phyloP scores from a whole-genome alignment of 2,888 invertebrate species.

The Atrina japonica region DNA sequence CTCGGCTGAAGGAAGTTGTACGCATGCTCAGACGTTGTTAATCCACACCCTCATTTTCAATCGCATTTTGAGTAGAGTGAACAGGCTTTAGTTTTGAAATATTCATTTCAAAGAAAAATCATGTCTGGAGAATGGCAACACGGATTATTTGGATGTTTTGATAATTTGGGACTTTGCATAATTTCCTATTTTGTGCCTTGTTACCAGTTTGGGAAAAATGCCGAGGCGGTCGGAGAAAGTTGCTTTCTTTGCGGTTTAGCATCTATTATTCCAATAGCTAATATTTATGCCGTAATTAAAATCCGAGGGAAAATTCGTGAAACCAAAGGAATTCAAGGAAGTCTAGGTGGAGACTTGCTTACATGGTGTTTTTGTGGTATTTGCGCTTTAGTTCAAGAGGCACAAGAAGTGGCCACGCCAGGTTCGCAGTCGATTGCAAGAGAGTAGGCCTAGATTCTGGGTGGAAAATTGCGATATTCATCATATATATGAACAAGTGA shows the following conservation, averaged over 20 bases:
- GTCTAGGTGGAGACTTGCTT: slow-evolving; percentile 68
- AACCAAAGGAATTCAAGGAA: slow-evolving; percentile 71
- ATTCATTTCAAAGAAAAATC: background rate
- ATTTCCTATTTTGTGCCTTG: slow-evolving; percentile 76
- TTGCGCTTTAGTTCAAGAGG: slow-evolving; percentile 74
- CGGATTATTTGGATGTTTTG: slow-evolving; percentile 77
- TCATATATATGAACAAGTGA: background rate
- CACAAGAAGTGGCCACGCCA: slow-evolving; percentile 66
- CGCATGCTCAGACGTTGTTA: too few relatives aligned
- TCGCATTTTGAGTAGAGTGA: too few relatives aligned
- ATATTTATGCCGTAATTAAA: slow-evolving; percentile 64
- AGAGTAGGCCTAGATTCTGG: too few relatives aligned
- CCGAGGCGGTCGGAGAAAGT: slow-evolving; percentile 75
- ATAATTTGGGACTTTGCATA: slow-evolving; percentile 74
- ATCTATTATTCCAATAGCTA: slow-evolving; percentile 67
- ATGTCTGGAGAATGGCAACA: slow-evolving; percentile 66
- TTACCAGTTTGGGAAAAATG: slow-evolving; percentile 77
- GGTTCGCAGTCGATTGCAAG: slow-evolving; percentile 59
- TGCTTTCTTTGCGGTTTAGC: slow-evolving; percentile 75
- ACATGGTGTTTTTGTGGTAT: slow-evolving; percentile 69
- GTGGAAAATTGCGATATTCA: slow-evolving; percentile 28
- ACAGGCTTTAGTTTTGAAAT: too few relatives aligned
- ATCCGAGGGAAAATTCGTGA: slow-evolving; percentile 74
- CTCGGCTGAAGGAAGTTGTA: too few relatives aligned
- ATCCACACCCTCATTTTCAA: too few relatives aligned